Evolutionary conservation across 2,797 vertebrate species (phyloP).

Genomic region (Todus mexicanus): DNA sequence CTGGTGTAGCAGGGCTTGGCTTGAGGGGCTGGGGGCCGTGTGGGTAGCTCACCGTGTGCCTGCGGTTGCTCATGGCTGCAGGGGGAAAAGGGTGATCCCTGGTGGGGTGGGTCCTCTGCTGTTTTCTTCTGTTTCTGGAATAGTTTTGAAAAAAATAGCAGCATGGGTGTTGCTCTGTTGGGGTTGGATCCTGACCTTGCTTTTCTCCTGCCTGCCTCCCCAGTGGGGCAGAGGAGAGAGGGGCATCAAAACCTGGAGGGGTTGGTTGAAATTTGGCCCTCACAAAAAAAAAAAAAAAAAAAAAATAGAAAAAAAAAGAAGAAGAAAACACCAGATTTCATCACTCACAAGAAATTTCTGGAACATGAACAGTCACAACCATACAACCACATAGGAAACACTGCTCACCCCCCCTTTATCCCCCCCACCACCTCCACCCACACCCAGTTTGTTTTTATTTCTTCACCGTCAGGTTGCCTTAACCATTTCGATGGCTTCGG

Average conservation of each 20-base stretch:
- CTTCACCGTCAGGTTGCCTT: slow-evolving; percentile 11
- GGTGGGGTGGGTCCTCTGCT: not conserved
- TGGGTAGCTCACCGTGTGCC: rapidly evolving
- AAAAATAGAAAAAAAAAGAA: not conserved
- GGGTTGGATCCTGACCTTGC: not conserved
- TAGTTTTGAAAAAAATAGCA: not conserved
- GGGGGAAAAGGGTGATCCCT: not conserved
- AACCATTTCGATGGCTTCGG: slow-evolving; percentile 8
- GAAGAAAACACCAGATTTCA: not conserved
- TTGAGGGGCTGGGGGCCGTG: not conserved
- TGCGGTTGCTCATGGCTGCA: not conserved
- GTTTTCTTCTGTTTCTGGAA: not conserved
- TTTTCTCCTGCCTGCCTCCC: not conserved
- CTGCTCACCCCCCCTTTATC: not conserved
- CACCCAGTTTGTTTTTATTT: slow-evolving; percentile 6
- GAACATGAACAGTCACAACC: slow-evolving; percentile 30
- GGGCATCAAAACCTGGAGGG: not conserved
- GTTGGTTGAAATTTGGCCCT: not conserved
- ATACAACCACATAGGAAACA: not conserved
- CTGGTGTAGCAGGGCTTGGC: not conserved
- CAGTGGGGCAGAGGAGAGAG: not conserved
- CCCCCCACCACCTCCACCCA: not conserved
- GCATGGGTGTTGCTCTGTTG: not conserved
- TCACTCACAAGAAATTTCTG: slow-evolving; percentile 69
- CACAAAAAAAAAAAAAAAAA: no score